Base-by-base conservation (phyloP, 2,888 invertebrate genomes). In the Cistogaster globosa region DNA sequence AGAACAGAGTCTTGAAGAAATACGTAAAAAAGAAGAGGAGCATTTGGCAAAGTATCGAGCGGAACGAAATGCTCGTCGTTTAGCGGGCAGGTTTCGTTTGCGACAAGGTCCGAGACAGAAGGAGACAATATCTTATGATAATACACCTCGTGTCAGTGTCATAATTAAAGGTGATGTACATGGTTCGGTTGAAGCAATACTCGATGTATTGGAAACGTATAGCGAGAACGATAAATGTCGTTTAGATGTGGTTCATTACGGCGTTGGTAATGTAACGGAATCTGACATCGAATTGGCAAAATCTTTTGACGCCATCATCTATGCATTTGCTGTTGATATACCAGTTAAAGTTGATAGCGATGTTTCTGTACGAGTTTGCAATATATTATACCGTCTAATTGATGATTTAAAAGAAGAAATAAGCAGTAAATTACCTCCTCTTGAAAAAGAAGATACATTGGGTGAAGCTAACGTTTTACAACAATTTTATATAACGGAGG, bases 181-280 rank as follows among this genome's bases (percentile, higher is more conserved):
- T 92, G 99, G 99, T 0, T 98, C 98, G 0, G 95, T 99, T 58
- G 99, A 99, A 92, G 99, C 99, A 0, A 96, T 99, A 86, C 92
- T 98, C 86, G 97, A 99, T 91, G 96, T 97, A 12, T 91, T 99
- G 75, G 97, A 96, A 87, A 97, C 97, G 0, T 99, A 99, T 90
- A 94, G 96, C 87, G 94, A 94, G n/a, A 93, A 94, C 71, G 93
- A 95, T 3, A 92, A 92, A 8, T 98, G 98, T 89, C 94, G 94
- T 62, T 93, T 99, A 16, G 96, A 97, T 89, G 92, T 99, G 4
- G 95, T 99, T 48, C 96, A 97, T 92, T 98, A 96, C 91, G 98
- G 97, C 0, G 97, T 99, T 2, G 99, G 99, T 0, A 94, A 95
- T 60, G 94, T 99, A 7, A 95, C 95, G 0, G 96, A 96, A 86